Conservation (phyloP, 2,113 vertebrate genomes). For the Calidris pugnax region DNA sequence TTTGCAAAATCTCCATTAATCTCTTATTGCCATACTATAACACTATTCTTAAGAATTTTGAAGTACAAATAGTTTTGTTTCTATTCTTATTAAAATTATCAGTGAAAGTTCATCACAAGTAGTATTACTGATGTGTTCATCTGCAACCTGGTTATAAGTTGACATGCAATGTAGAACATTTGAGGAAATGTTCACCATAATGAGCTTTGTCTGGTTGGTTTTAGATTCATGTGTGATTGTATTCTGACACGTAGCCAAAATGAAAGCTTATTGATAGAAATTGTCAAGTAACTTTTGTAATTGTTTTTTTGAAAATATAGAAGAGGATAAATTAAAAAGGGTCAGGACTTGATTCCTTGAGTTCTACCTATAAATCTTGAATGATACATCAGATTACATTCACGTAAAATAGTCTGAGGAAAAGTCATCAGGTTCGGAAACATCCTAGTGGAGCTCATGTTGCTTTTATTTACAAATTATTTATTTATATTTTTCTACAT, state of each 20-base stretch:
- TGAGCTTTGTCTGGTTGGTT: neutral
- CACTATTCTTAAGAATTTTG: conserved; percentile 68
- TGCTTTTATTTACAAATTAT: neutral
- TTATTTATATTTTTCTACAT: neutral
- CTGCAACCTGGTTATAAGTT: neutral
- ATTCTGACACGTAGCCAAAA: conserved; percentile 1
- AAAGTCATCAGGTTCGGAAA: neutral
- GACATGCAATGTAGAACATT: neutral
- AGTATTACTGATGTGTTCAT: neutral
- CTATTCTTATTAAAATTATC: conserved; percentile 62
- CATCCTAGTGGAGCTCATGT: neutral
- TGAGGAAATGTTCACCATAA: neutral
- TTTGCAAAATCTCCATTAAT: conserved; percentile 75
- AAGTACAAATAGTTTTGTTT: conserved; percentile 56
- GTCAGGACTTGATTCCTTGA: neutral
- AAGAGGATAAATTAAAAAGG: neutral
- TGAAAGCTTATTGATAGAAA: neutral
- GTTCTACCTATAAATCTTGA: neutral
- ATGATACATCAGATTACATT: neutral
- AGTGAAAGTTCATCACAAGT: conserved; percentile 25
- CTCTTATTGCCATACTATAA: conserved; percentile 64
- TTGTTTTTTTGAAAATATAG: conserved; percentile 26
- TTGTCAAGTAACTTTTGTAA: conserved; percentile 18
- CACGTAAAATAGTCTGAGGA: neutral
- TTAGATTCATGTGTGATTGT: neutral